A percentile compares a stretch with the other conserved stretches of the same genome.
Evolutionary conservation across 2,888 invertebrate genomes (phyloP).

Genomic region (Oscheius sp.): DNA sequence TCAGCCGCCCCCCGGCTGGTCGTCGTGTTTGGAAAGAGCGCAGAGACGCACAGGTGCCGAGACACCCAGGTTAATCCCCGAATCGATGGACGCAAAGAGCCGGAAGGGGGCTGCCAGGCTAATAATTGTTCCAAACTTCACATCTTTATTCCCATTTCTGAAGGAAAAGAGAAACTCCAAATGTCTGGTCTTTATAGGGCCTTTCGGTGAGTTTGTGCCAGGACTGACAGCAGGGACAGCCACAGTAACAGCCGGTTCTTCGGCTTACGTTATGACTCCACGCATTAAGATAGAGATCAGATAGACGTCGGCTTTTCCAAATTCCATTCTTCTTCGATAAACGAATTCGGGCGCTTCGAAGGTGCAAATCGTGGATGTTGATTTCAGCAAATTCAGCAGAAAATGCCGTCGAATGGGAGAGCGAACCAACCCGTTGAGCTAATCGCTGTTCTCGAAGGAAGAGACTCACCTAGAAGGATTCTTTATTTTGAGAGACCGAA

Average conservation of each 20-base stretch:
- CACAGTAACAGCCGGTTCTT: slow-evolving; percentile 9
- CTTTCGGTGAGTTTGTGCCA: slow-evolving; percentile 17
- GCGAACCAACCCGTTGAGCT: neutral
- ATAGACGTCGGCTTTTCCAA: neutral
- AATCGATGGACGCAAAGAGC: slow-evolving; percentile 15
- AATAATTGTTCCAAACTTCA: neutral
- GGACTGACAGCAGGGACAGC: slow-evolving; percentile 12
- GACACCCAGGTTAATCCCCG: slow-evolving; percentile 21
- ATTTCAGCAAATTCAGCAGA: slow-evolving; percentile 5
- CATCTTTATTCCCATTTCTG: slow-evolving; percentile 1
- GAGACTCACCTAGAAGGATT: neutral
- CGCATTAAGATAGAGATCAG: slow-evolving; percentile 6
- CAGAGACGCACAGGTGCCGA: slow-evolving; percentile 14
- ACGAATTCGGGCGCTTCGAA: slow-evolving; percentile 5
- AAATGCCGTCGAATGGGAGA: neutral
- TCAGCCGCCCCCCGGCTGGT: slow-evolving; percentile 21
- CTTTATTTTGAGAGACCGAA: no score
- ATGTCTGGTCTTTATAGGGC: slow-evolving; percentile 4
- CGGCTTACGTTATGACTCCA: slow-evolving; percentile 18
- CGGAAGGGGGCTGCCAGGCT: neutral
- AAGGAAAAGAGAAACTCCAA: neutral
- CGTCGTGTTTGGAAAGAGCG: slow-evolving; percentile 9
- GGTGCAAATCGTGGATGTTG: slow-evolving; percentile 28
- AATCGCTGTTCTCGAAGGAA: neutral
- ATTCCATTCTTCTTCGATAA: neutral